These are phyloP conservation scores for Setipinna tenuifilis DNA, from an alignment of 2,797 vertebrate species.

Conservation along the genomic window DNA sequence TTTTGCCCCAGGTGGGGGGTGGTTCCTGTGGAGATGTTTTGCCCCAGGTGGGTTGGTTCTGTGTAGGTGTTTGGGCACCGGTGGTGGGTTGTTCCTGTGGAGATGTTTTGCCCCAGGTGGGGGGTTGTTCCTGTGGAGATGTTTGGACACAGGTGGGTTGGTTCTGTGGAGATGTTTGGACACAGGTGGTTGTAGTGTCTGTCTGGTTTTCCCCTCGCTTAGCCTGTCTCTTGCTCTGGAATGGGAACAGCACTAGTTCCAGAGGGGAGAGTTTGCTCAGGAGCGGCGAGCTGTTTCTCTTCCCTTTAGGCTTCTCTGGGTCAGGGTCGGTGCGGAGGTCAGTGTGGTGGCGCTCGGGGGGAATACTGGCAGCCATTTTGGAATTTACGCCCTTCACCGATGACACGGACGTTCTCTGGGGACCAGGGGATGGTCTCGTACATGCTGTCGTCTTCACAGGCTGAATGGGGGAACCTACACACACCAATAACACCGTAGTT, in stretches of 20 bases:
- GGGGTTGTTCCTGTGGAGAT: too few species aligned
- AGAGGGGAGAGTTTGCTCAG: neutral
- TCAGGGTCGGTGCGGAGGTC: neutral
- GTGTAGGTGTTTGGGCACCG: too few species aligned
- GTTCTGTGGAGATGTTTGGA: neutral
- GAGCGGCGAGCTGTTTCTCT: neutral
- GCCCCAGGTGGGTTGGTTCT: too few species aligned
- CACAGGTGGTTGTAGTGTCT: neutral
- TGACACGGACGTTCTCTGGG: neutral
- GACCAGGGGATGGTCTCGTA: neutral
- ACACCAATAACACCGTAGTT: neutral
- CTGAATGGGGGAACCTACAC: neutral
- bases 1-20: too few species aligned
- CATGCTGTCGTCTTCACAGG: neutral
- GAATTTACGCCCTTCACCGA: neutral
- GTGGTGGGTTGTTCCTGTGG: too few species aligned
- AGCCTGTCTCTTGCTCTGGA: slow-evolving; percentile 22
- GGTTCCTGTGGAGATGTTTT: too few species aligned
- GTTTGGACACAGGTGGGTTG: too few species aligned
- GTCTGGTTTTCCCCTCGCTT: neutral
- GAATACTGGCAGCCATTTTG: neutral
- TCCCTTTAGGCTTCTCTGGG: neutral
- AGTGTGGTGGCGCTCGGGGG: neutral
- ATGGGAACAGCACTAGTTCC: neutral
- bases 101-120: too few species aligned